phyloP scores from a whole-genome alignment of 2,888 invertebrate genomes.

The Incurvaria masculella region DNA sequence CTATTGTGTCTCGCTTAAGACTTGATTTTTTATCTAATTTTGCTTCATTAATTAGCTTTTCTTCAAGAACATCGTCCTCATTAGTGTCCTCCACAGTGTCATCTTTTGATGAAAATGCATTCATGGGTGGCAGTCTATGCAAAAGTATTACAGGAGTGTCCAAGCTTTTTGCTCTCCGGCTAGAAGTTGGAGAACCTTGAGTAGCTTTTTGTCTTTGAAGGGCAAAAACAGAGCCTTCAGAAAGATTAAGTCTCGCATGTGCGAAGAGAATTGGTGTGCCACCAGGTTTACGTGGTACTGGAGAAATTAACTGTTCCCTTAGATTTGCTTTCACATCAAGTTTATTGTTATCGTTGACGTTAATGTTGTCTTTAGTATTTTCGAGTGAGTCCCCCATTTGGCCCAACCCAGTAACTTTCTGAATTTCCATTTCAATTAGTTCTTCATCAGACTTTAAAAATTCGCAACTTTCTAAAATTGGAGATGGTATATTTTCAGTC shows the following conservation, averaged over 20 bases:
- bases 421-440: slow-evolving; percentile 53
- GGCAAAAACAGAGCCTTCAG: slow-evolving; percentile 79
- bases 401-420: slow-evolving; percentile 47
- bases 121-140: slow-evolving; percentile 74
- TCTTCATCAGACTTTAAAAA: slow-evolving; percentile 60
- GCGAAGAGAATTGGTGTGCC: slow-evolving; percentile 78
- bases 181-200: slow-evolving; percentile 69
- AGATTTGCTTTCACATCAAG: slow-evolving; percentile 51
- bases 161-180: slow-evolving; percentile 77
- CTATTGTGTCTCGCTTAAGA: slow-evolving; percentile 35
- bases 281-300: slow-evolving; percentile 67
- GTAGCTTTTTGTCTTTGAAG: slow-evolving; percentile 74
- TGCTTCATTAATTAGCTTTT: slow-evolving; percentile 52
- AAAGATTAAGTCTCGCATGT: slow-evolving; percentile 74
- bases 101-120: slow-evolving; percentile 86
- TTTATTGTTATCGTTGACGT: slow-evolving; percentile 26
- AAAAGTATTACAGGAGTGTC: slow-evolving; percentile 82
- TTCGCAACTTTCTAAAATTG: slow-evolving; percentile 59
- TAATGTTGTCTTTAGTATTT: slow-evolving; percentile 23
- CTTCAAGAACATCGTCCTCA: slow-evolving; percentile 61
- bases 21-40: slow-evolving; percentile 24
- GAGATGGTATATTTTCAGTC: slow-evolving; percentile 62
- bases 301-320: slow-evolving; percentile 67
- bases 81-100: slow-evolving; percentile 79
- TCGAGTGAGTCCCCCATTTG: slow-evolving; percentile 19